Evolutionary conservation across 2,888 invertebrate genomes (phyloP).

Genomic region (Patella ulyssiponensis): DNA sequence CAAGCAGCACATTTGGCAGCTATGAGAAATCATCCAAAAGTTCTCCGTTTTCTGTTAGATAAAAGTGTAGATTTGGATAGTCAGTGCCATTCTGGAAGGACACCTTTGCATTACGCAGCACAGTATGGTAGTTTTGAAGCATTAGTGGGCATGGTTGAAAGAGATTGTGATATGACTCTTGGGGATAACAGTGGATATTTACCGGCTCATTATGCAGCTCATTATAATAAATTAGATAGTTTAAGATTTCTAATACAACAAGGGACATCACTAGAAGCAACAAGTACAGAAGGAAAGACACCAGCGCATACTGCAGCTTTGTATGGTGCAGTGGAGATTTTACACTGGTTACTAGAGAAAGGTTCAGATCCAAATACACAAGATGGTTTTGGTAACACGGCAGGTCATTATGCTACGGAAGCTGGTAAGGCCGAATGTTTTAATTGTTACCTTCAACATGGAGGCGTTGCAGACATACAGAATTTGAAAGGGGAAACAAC

Average conservation of each 20-base stretch:
- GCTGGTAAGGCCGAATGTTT: conserved; percentile 65
- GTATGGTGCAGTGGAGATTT: conserved; percentile 60
- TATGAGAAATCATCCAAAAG: conserved; percentile 65
- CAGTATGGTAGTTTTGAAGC: conserved; percentile 68
- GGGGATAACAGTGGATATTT: conserved; percentile 62
- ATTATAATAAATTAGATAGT: conserved; percentile 64
- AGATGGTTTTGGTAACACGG: conserved; percentile 66
- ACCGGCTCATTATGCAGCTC: conserved; percentile 67
- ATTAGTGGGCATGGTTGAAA: conserved; percentile 63
- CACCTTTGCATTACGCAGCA: conserved; percentile 69
- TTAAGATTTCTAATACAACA: conserved; percentile 67
- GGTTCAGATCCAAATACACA: conserved; percentile 60
- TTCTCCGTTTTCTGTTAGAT: conserved; percentile 66
- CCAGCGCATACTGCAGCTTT: conserved; percentile 67
- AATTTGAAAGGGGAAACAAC: conserved; percentile 64
- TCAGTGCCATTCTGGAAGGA: conserved; percentile 62
- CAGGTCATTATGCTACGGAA: conserved; percentile 66
- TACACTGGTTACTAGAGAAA: conserved; percentile 70
- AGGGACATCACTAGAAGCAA: conserved; percentile 62
- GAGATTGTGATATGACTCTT: conserved; percentile 67
- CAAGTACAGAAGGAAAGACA: conserved; percentile 64
- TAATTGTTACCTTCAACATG: conserved; percentile 69
- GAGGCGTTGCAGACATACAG: conserved; percentile 52
- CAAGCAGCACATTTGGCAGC: conserved; percentile 68
- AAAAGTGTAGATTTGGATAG: conserved; percentile 65